Evolutionary conservation across 2,888 invertebrate species (phyloP), one percentile per base, ranked within the genome.

Genomic region (Tolmerus cingulatus): DNA sequence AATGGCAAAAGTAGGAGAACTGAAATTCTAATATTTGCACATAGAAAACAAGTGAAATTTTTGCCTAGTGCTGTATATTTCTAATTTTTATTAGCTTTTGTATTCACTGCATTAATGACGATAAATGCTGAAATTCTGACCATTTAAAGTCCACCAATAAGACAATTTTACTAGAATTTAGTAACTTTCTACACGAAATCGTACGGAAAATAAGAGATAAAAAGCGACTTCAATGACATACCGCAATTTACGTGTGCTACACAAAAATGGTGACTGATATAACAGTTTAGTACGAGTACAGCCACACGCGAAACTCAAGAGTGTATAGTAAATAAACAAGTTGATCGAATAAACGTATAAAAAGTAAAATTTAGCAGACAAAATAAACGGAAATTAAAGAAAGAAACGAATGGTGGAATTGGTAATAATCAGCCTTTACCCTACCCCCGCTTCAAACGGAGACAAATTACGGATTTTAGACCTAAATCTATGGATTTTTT

Each of bases 241-340:
- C 57, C 84, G 84, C 37, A 84, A 84, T 66, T 84, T 84, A 84
- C 84, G 66, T 84, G 27, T 30, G 66, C 74, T 37, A 66, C 66
- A 84, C 43, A 40, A 76, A 84, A 37, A 84, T 84, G 84, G 84
- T 40, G 74, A 82, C 43, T 84, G 57, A 16, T 57, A 66, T 82
- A 82, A 55, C 51, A 51, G 51, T 51, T 51, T 19, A 51, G 51
- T 34, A n/a, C 12, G 16, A 30, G 55, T 82, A 57, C 2, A 14
- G 82, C 82, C 82, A 57, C 8, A 66, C 5, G 51, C n/a, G 8
- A n/a, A 7, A 7, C 7, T 51, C 7, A 51, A n/a, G 14, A n/a
- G 51, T 16, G 51, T 51, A 51, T 19, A 51, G n/a, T n/a, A 16
- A 16, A 0, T 4, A 51, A 51, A 14, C n/a, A 7, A 1, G 5